Base-by-base conservation (phyloP, 1,140 invertebrate genomes). In the Caerostris darwini region DNA sequence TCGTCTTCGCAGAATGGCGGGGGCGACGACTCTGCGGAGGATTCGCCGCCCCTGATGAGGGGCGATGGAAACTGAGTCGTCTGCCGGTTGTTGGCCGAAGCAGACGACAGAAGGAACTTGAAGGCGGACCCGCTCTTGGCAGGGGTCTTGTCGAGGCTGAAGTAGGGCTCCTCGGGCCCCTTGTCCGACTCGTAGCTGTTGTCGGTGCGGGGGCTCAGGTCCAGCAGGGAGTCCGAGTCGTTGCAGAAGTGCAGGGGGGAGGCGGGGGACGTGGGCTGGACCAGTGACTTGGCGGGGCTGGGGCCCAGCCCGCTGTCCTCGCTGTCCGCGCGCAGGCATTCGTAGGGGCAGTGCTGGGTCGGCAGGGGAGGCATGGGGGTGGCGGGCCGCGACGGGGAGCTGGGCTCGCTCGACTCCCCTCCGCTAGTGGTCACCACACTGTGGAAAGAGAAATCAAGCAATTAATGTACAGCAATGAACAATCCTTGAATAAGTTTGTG, bases 371-470 rank as follows among this genome's bases (percentile, higher is more conserved):
- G 85, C 92, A 94, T 94, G 58, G 93, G 77, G 71, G 93, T 94
- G 87, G 82, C 88, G 17, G 93, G 93, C 58, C 93, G 87, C 17
- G 93, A 94, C 71, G 93, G 93, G 19, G 93, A 94, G 58, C 93
- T 85, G 34, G 93, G 93, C 58, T 90, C 93, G 61, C 93, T 94
- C 3, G 92, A 94, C 56, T 94, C 93, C 34, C 57, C 93, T 19
- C 88, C 88, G 58, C 93, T 94, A 14, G 59, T 90, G 12, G 61
- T 86, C 88, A 86, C 88, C 87, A 90, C 93, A 59, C 93, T 94
- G 81, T 3, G 81, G 59, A 5, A 95, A 95, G 57, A 95, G 95
- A 53, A 88, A 34, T n/a, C 0, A 64, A 53, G 3, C 59, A 87
- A 5, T 85, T 85, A 34, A 34, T 34, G 34, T 34, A 2, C 34